Base-by-base conservation (phyloP, 2,888 invertebrate species). In the Siphlonurus alternatus region DNA sequence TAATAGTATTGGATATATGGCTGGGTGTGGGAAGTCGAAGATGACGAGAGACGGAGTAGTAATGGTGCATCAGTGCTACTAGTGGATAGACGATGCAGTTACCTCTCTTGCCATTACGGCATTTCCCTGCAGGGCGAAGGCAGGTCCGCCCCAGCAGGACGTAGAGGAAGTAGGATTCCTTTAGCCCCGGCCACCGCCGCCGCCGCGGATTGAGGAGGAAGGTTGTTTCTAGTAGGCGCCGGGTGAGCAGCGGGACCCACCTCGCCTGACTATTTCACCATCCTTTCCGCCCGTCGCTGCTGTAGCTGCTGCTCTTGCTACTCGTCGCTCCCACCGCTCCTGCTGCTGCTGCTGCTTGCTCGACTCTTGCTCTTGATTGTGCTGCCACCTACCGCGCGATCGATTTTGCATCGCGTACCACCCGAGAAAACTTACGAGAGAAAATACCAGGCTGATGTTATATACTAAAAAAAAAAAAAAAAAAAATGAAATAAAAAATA, bases 21-120 rank as follows among this genome's bases (percentile, higher is more conserved):
- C 38, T 38, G 38, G 38, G 38, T 38, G 15, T 15, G 15, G 38
- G 15, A 38, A 38, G 38, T 38, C 38, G 38, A 38, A 38, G 38
- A 38, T 38, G 38, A 38, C 15, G 38, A 38, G 38, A 38, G 38
- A 38, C 38, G 38, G 38, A 38, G 38, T 38, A 38, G 38, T 38
- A 38, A 15, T 38, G 38, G 38, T 38, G 38, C 38, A 38, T 38
- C 38, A 38, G 38, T 38, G 38, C 38, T 38, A 38, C 38, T 5
- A 38, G 38, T 38, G 15, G 38, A 38, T 38, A 38, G 38, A 38
- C 38, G 38, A 38, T 38, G 38, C 38, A 38, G 38, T 38, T 74
- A 78, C 78, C 77, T 78, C 78, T 76, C 78, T 78, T 77, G 78
- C 78, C 78, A 78, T 78, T 76, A 78, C 77, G 77, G 76, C 77